These are phyloP conservation scores for Malurus elegans DNA, from an alignment of 2,113 vertebrate genomes.

Conservation along the genomic window DNA sequence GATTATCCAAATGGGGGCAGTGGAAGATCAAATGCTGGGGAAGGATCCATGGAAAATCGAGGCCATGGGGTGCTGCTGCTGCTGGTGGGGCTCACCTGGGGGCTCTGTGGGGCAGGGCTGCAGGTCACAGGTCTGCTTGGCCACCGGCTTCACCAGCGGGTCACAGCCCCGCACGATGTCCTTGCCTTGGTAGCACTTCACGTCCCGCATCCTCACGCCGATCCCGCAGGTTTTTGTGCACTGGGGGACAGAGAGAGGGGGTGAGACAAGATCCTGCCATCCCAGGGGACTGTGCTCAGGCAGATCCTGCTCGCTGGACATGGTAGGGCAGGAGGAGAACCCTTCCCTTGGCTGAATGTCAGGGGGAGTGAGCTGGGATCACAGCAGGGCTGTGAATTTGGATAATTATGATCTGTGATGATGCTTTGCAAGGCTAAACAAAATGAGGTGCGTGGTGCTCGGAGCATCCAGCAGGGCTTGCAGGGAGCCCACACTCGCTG, in stretches of 20 bases:
- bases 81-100: constrained; percentile 75
- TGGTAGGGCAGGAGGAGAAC: neutral
- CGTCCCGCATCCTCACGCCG: constrained; percentile 91
- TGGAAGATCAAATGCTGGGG: neutral
- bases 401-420: neutral
- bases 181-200: constrained; percentile 94
- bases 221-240: constrained; percentile 95
- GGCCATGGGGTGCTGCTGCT: neutral
- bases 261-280: neutral
- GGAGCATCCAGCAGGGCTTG: neutral
- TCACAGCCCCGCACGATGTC: constrained; percentile 94
- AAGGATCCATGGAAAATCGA: neutral
- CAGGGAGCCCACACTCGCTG: accelerated
- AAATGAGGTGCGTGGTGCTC: neutral
- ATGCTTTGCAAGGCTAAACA: neutral
- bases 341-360: neutral
- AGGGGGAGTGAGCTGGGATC: neutral
- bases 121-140: constrained; percentile 93
- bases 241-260: constrained; percentile 57
- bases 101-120: constrained; percentile 93
- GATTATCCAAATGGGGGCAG: accelerated
- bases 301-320: neutral
- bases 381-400: neutral
- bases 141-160: constrained; percentile 88
- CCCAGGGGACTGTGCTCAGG: accelerated